A percentile compares a stretch with the other conserved stretches of the same genome.
These are phyloP conservation scores for Catharus ustulatus DNA, from an alignment of 2,797 vertebrate species.

Conservation along the genomic window DNA sequence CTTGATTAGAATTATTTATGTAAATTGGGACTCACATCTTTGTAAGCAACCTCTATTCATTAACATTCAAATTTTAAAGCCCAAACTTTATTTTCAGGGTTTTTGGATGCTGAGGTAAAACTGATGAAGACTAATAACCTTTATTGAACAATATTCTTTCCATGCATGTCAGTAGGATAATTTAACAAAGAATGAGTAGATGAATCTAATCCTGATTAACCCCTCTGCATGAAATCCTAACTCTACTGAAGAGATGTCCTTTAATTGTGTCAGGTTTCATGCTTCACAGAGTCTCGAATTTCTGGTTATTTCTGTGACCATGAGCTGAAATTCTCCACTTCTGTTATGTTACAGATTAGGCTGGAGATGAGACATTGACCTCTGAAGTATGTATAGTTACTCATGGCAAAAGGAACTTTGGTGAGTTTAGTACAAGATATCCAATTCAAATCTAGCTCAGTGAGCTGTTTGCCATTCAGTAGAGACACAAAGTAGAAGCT, in stretches of 20 bases:
- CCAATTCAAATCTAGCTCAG: not conserved
- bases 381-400: not conserved
- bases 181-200: not conserved
- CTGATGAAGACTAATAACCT: not conserved
- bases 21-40: not conserved
- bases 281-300: not conserved
- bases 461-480: not conserved
- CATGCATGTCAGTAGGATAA: not conserved
- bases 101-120: not conserved
- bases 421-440: not conserved
- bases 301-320: not conserved
- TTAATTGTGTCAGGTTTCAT: not conserved
- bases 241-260: not conserved
- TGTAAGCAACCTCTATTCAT: not conserved
- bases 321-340: not conserved
- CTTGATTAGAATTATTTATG: not conserved
- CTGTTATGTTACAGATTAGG: not conserved
- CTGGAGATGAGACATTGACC: not conserved
- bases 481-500: not conserved
- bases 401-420: not conserved
- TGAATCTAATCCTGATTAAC: not conserved
- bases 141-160: not conserved
- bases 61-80: not conserved
- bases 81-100: not conserved
- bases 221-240: not conserved